Evolutionary conservation across 1,140 invertebrate species (phyloP).

Genomic region (Aphidius ervi): DNA sequence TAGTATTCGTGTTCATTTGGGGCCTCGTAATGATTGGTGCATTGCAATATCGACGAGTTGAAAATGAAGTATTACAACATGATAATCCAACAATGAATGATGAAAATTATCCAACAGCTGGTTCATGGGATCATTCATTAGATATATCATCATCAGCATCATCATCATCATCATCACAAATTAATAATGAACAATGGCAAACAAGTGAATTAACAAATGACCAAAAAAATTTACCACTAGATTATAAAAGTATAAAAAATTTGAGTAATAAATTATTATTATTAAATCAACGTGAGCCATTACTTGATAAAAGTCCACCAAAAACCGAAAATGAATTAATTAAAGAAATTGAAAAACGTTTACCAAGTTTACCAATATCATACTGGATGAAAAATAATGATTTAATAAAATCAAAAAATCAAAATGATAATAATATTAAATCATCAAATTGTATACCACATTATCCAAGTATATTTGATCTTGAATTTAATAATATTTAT

Average conservation of each 20-base stretch:
- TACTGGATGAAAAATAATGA: constrained; percentile 74
- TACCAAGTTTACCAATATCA: constrained; percentile 77
- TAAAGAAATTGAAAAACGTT: constrained; percentile 67
- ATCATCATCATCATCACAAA: constrained; percentile 5
- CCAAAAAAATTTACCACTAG: neutral
- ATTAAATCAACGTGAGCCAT: constrained; percentile 45
- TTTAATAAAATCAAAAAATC: neutral
- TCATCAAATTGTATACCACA: constrained; percentile 59
- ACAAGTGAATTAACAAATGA: constrained; percentile 12
- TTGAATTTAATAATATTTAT: constrained; percentile 89
- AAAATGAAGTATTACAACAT: constrained; percentile 35
- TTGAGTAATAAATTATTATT: constrained; percentile 20
- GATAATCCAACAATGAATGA: constrained; percentile 30
- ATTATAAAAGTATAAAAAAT: neutral
- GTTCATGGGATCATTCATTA: constrained; percentile 41
- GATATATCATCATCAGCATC: neutral
- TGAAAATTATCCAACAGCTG: constrained; percentile 41
- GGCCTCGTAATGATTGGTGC: constrained; percentile 52
- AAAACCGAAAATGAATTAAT: constrained; percentile 74
- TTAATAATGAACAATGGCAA: neutral
- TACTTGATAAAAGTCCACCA: constrained; percentile 63
- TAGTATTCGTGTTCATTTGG: constrained; percentile 52
- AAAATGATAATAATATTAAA: constrained; percentile 31
- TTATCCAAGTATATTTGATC: constrained; percentile 80
- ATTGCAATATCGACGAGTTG: constrained; percentile 45